phyloP scores from a whole-genome alignment of 2,113 vertebrate genomes.

The Charina bottae region DNA sequence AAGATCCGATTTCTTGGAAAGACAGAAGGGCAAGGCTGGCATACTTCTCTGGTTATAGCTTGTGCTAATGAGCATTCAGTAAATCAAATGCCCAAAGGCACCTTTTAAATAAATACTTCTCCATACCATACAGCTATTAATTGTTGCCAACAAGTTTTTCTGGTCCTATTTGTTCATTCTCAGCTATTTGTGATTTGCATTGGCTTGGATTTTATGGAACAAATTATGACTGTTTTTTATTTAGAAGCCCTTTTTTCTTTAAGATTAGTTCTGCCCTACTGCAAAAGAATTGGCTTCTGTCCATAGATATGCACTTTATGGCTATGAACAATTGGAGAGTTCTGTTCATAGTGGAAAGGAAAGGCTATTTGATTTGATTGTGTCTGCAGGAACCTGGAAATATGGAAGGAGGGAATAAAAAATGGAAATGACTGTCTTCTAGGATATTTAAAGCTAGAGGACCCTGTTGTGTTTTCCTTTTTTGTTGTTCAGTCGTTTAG shows the following conservation, averaged over 20 bases:
- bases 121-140: slow-evolving; percentile 31
- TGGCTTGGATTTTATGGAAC: slow-evolving; percentile 34
- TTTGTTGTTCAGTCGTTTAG: too few relatives aligned
- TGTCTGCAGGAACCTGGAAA: background rate
- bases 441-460: background rate
- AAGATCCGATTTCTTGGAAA: background rate
- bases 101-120: slow-evolving; percentile 68
- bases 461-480: background rate
- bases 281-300: slow-evolving; percentile 39
- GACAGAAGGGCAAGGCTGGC: background rate
- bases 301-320: slow-evolving; percentile 26
- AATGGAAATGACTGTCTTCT: background rate
- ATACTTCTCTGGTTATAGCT: slow-evolving; percentile 3
- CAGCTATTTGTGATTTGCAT: slow-evolving; percentile 21
- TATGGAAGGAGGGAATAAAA: background rate
- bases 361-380: background rate
- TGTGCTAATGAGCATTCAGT: slow-evolving; percentile 43
- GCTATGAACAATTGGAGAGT: slow-evolving; percentile 15
- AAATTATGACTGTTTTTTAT: slow-evolving; percentile 48
- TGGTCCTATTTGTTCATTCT: background rate
- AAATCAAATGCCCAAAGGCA: slow-evolving; percentile 30
- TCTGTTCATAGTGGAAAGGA: background rate
- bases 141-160: slow-evolving; percentile 44
- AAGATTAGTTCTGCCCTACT: slow-evolving; percentile 37
- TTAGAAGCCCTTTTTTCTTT: slow-evolving; percentile 31